A percentile compares a stretch with the other conserved stretches of the same genome.
These are phyloP conservation scores for Chrysina gloriosa DNA, from an alignment of 2,888 invertebrate genomes.

Conservation along the genomic window DNA sequence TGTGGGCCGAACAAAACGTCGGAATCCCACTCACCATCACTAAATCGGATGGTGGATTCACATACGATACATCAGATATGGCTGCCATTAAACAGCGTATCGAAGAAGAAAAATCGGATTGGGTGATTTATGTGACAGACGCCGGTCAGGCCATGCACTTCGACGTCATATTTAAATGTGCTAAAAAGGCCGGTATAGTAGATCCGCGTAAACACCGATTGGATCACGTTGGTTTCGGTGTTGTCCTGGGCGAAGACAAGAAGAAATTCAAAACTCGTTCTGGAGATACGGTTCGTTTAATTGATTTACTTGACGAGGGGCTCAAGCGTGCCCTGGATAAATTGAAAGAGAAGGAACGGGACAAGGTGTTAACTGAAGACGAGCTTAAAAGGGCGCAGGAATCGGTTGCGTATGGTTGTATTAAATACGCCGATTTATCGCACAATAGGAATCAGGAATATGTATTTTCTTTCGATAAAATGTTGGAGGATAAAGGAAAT, in stretches of 20 bases:
- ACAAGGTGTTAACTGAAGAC: conserved; percentile 82
- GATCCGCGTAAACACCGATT: conserved; percentile 74
- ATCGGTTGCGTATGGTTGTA: conserved; percentile 97
- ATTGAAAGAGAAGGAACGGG: conserved; percentile 86
- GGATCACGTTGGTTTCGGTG: conserved; percentile 96
- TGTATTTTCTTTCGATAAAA: conserved; percentile 98
- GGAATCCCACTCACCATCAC: conserved; percentile 92
- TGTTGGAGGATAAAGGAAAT: conserved; percentile 99
- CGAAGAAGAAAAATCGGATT: conserved; percentile 86
- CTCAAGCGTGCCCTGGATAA: conserved; percentile 84
- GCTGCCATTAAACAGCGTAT: conserved; percentile 89
- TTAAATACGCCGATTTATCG: conserved; percentile 97
- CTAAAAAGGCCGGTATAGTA: conserved; percentile 78
- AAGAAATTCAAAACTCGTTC: conserved; percentile 99
- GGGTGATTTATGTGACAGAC: conserved; percentile 95
- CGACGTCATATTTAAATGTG: conserved; percentile 81
- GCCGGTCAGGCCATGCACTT: conserved; percentile 88
- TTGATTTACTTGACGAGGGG: conserved; percentile 92
- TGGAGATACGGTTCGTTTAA: conserved; percentile 89
- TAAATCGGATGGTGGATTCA: conserved; percentile 97
- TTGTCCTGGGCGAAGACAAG: conserved; percentile 97
- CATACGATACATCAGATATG: conserved; percentile 98
- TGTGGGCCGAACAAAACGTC: conserved; percentile 79
- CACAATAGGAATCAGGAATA: conserved; percentile 95
- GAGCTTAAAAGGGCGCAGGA: conserved; percentile 88